These are phyloP conservation scores for Chalcis sispes DNA, from an alignment of 2,888 invertebrate species.

Conservation along the genomic window DNA sequence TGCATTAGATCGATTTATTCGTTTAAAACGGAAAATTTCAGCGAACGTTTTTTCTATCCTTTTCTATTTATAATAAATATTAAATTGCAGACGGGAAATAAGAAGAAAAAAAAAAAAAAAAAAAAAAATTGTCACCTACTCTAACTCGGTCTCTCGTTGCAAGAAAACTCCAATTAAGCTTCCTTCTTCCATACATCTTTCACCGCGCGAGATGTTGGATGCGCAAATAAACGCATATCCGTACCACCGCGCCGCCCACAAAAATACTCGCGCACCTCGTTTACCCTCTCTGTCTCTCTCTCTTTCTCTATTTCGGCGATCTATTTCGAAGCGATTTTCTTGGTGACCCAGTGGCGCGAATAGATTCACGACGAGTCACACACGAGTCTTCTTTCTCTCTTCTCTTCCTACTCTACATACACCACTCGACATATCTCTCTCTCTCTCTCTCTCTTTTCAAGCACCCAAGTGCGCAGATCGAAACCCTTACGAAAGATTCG, in stretches of 20 bases:
- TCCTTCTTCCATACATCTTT: neutral
- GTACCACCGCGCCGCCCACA: neutral
- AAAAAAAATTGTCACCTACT: too few species aligned
- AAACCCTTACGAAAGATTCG: slow-evolving; percentile 67
- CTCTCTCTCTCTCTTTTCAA: neutral
- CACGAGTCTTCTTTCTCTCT: too few species aligned
- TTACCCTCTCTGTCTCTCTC: neutral
- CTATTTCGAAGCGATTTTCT: slow-evolving; percentile 46
- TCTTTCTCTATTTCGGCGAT: slow-evolving; percentile 18
- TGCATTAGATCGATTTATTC: too few species aligned
- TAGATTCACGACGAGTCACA: too few species aligned
- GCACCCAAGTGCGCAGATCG: slow-evolving; percentile 30
- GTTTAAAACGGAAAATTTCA: too few species aligned
- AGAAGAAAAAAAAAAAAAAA: too few species aligned
- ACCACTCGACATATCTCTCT: too few species aligned
- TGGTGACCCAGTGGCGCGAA: slow-evolving; percentile 71
- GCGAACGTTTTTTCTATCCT: too few species aligned
- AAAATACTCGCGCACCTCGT: neutral
- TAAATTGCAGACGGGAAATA: too few species aligned
- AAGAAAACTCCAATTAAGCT: neutral
- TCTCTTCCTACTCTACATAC: too few species aligned
- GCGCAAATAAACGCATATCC: neutral
- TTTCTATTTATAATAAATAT: too few species aligned
- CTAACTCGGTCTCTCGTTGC: neutral
- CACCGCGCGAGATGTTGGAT: too few species aligned